Evolutionary conservation across 2,113 vertebrate genomes (phyloP).

Genomic region (Chloroceryle aenea): DNA sequence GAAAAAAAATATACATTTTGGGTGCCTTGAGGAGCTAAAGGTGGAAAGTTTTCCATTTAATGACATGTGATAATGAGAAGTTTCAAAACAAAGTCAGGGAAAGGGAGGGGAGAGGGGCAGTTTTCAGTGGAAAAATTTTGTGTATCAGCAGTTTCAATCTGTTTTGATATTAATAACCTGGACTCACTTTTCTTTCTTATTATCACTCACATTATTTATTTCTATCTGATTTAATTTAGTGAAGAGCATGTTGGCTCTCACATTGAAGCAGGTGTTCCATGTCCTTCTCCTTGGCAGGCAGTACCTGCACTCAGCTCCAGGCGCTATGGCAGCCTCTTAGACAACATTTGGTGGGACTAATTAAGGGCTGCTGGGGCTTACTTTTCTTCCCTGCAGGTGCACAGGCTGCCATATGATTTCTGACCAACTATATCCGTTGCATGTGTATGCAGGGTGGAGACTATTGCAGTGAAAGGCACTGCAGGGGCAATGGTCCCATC

Average conservation of each 20-base stretch:
- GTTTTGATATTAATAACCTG: constrained; percentile 24
- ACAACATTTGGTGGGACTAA: neutral
- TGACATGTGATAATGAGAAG: neutral
- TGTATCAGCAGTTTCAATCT: neutral
- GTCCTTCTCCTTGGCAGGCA: neutral
- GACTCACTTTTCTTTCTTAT: neutral
- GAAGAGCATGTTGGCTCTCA: neutral
- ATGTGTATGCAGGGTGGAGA: neutral
- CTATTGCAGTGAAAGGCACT: neutral
- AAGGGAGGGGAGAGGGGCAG: neutral
- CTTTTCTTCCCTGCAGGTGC: neutral
- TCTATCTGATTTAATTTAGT: constrained; percentile 34
- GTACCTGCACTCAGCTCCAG: neutral
- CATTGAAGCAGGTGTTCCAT: neutral
- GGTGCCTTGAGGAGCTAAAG: neutral
- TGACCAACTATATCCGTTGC: neutral
- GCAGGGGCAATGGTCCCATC: neutral
- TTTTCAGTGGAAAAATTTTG: neutral
- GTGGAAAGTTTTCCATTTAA: neutral
- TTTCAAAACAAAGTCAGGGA: constrained; percentile 8
- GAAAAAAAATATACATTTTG: neutral
- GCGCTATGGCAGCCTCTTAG: neutral
- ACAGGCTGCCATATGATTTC: neutral
- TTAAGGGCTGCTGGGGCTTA: neutral
- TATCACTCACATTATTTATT: neutral